Evolutionary conservation across 2,113 vertebrate genomes (phyloP), one percentile per base, ranked within the genome.

Genomic region (Phoenicopterus ruber): DNA sequence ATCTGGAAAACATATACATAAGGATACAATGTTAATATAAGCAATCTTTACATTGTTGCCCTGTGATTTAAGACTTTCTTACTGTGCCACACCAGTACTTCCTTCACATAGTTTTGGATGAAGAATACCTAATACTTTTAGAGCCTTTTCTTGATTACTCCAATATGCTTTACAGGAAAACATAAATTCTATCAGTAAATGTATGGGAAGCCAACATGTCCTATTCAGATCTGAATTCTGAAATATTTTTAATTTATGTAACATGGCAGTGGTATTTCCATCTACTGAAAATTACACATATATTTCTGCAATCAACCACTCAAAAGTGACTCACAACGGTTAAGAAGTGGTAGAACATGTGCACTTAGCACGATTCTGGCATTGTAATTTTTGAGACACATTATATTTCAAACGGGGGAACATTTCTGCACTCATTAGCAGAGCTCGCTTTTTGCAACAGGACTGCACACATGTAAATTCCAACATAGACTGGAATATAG

Each of bases 191-290:
- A 54, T 16, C 40, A 80, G 15, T 32, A 69, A 80, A 80, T 61
- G 13, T 40, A 88, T 31, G 17, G 49, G 6, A 90, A 93, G 49
- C 15, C 73, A 88, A 16, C 15, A 86, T 58, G n/a, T 19, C 17
- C 17, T 73, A 9, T 38, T 94, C 82, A 58, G 20, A 72, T 59
- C 21, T 93, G 69, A 70, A 86, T 91, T 78, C 49, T 93, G 57
- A 92, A 86, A 63, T 74, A 71, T n/a, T 83, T 92, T 78, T 47
- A 20, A 84, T 86, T 95, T 92, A 78, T 84, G 52, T 91, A 95
- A 74, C 61, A 76, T 66, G 69, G 57, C 88, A 95, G 34, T 78
- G 52, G 36, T 86, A 84, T 94, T 94, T 96, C 86, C 69, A 76
- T 79, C 77, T 44, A 65, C 72, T 54, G 81, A 84, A 94, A 91